Conservation (phyloP, 2,797 vertebrate genomes). For the Esox lucius region DNA sequence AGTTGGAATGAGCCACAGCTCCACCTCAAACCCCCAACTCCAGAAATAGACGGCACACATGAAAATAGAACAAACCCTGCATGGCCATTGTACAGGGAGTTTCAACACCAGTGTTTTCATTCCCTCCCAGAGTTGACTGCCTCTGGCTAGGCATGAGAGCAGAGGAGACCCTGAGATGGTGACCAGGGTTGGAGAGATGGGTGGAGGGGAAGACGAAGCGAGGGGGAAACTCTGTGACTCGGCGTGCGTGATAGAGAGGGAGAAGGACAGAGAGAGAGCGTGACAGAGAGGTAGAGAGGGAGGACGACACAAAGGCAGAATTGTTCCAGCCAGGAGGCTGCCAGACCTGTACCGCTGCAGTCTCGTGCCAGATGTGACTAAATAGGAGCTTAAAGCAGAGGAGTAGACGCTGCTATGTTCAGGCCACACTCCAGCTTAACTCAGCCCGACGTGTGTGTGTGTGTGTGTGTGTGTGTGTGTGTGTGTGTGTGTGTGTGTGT, state of each 20-base stretch:
- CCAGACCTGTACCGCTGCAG: conserved; percentile 6
- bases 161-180: not conserved
- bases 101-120: not conserved
- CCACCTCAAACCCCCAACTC: not conserved
- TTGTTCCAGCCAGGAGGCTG: conserved; percentile 39
- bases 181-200: not conserved
- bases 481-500: too few relatives aligned
- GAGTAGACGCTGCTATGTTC: not conserved
- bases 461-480: too few relatives aligned
- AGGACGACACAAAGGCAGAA: conserved; percentile 45
- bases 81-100: not conserved
- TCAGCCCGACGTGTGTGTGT: too few relatives aligned
- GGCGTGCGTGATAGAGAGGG: conserved; percentile 20
- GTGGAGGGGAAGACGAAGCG: not conserved
- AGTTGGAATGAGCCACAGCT: not conserved
- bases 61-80: not conserved
- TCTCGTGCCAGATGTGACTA: conserved; percentile 48
- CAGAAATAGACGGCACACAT: not conserved
- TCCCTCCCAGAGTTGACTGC: not conserved
- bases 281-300: not conserved
- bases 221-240: conserved; percentile 15
- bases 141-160: not conserved
- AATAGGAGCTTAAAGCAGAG: conserved; percentile 38
- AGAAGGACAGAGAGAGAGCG: not conserved
- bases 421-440: conserved; percentile 13